Evolutionary conservation across 2,888 invertebrate genomes (phyloP), one percentile per base, ranked within the genome.

Genomic region (Epicampocera succincta): DNA sequence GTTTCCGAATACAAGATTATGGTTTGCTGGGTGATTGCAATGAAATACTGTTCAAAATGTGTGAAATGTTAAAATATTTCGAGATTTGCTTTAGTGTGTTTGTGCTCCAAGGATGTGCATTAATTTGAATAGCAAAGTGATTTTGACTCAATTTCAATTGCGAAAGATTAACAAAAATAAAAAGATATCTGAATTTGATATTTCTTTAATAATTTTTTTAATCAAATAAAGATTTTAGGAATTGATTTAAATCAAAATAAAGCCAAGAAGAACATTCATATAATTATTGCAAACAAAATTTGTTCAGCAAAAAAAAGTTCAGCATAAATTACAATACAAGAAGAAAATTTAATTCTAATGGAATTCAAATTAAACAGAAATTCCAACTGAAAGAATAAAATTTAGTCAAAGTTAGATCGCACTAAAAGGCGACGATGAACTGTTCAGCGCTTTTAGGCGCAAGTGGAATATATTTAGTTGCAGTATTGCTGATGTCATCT

Each of bases 61-160:
- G 4, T 33, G 29, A 15, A 29, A 54, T 33, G 33, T 33, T 15
- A 15, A 33, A 52, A 52, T 13, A 25, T 25, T n/a, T 56, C 65
- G 6, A 13, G 25, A 29, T 52, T 25, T 63, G 44, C 25, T 21
- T 66, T 71, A 58, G 44, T 66, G 75, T n/a, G 8, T 71, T n/a
- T 65, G 12, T 78, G 15, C 48, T 15, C 21, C 25, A 21, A 80
- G 61, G 66, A 56, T 68, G 33, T 73, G 25, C 61, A 69, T 73
- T 66, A 73, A 73, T 66, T 81, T 72, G 61, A 80, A 80, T 76
- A 65, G 54, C 61, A 76, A 80, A 80, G 65, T 56, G 60, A 54
- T 46, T 25, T 80, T 66, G 66, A 80, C 72, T 76, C 61, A 46
- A 80, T 76, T 80, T 68, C 76, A 66, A 63, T 76, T 56, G 19